Base-by-base conservation (phyloP, 2,797 vertebrate species). In the Phoeniculus purpureus region DNA sequence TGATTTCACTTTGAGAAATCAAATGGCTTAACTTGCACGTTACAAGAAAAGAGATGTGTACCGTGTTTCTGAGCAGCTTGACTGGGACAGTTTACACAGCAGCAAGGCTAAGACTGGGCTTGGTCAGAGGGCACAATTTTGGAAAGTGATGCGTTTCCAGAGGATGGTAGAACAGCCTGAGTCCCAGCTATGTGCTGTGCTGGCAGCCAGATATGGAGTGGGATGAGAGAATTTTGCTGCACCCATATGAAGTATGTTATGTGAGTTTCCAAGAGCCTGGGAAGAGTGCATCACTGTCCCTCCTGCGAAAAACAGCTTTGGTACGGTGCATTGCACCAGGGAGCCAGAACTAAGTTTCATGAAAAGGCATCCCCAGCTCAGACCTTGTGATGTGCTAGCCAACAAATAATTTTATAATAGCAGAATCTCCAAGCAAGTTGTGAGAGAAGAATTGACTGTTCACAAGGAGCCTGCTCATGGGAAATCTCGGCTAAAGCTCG, bases 171-270 rank as follows among this genome's bases (percentile, higher is more conserved):
- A 90, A 85, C 48, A 92, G 32, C 25, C 34, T 26, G 34, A 64
- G 64, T 25, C 31, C 51, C 1, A 2, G 17, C 26, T 73, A 61
- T 0, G 0, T 29, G 31, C 3, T 60, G 1, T 34, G 15, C 29
- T 65, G 43, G 31, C 72, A 80, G 87, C 21, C 79, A 93, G 73
- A 92, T 75, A 80, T 11, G 21, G n/a, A 80, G 58, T 65, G 65
- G 27, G 58, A 77, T 34, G 13, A 34, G 15, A 92, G 34, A 84
- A 92, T 52, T 52, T 12, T 82, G 62, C 55, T 94, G 70, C 81
- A 83, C 55, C 47, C 75, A 62, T 47, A 14, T 60, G 32, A 95
- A 85, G 17, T 37, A 89, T 85, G 66, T 47, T 72, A 45, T n/a
- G 23, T 25, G 76, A 52, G 34, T 70, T 90, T 87, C 59, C 62